Evolutionary conservation across 2,888 invertebrate species (phyloP).

Genomic region (Cryptus armator): DNA sequence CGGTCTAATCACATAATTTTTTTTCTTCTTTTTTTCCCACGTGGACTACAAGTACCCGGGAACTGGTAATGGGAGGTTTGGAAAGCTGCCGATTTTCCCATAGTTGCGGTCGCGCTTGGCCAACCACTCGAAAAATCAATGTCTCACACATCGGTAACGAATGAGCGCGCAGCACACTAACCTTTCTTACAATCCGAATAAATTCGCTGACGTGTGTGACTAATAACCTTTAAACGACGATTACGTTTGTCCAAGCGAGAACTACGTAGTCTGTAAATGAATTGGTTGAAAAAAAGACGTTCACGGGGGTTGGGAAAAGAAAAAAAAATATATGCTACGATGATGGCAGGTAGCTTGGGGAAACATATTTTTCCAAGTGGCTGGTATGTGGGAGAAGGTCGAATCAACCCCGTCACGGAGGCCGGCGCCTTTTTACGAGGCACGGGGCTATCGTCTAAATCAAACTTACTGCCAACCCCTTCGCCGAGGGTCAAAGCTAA

Average conservation of each 20-base stretch:
- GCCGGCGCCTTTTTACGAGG: conserved; percentile 46
- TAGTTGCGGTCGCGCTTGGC: conserved; percentile 40
- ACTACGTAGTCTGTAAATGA: not conserved
- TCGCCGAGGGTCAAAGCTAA: conserved; percentile 53
- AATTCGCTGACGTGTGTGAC: not conserved
- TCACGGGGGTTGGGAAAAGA: not conserved
- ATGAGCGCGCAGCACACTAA: not conserved
- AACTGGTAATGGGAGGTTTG: conserved; percentile 42
- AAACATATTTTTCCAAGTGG: conserved; percentile 30
- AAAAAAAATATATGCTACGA: conserved; percentile 3
- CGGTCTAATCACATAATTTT: conserved; percentile 17
- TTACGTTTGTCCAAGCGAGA: not conserved
- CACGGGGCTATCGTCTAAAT: conserved; percentile 66
- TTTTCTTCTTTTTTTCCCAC: conserved; percentile 4
- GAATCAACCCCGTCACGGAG: conserved; percentile 13
- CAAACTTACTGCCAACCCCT: conserved; percentile 63
- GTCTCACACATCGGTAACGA: not conserved
- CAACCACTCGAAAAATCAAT: conserved; percentile 22
- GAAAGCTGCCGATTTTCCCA: conserved; percentile 57
- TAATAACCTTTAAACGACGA: not conserved
- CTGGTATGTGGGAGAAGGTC: conserved; percentile 21
- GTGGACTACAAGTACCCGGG: not conserved
- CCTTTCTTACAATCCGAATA: not conserved
- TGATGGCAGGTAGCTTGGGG: conserved; percentile 1
- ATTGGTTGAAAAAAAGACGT: not conserved